These are phyloP conservation scores for Lordiphosa mommai DNA, from an alignment of 1,140 invertebrate species.

Conservation along the genomic window DNA sequence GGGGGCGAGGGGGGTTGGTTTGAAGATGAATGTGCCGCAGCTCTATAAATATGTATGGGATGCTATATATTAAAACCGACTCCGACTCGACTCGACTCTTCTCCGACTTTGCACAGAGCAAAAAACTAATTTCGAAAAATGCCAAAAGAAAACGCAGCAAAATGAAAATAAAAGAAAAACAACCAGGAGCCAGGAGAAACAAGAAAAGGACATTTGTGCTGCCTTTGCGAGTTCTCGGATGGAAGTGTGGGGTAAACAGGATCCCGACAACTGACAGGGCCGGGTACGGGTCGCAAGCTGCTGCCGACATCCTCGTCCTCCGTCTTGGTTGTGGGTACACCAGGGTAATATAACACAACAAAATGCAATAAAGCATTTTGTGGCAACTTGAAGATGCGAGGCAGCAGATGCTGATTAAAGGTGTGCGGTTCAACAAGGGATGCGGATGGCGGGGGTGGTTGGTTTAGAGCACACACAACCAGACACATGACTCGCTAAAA, in stretches of 20 bases:
- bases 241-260: not conserved
- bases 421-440: conserved; percentile 58
- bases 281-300: conserved; percentile 46
- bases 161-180: conserved; percentile 70
- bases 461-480: conserved; percentile 6
- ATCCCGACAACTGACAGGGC: conserved; percentile 37
- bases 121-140: conserved; percentile 79
- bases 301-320: conserved; percentile 10
- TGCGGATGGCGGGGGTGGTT: conserved; percentile 11
- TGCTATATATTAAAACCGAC: conserved; percentile 79
- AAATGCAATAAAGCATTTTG: conserved; percentile 78
- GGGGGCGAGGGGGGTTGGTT: conserved; percentile 14
- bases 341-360: conserved; percentile 77
- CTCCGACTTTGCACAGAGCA: conserved; percentile 61
- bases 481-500: conserved; percentile 7
- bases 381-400: conserved; percentile 75
- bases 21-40: conserved; percentile 77
- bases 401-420: conserved; percentile 78
- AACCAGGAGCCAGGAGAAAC: conserved; percentile 20
- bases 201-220: conserved; percentile 75
- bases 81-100: conserved; percentile 39
- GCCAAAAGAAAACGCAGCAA: conserved; percentile 78
- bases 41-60: conserved; percentile 79
- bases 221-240: conserved; percentile 44
- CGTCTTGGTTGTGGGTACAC: conserved; percentile 41